phyloP scores from a whole-genome alignment of 1,140 invertebrate genomes.

The Drosophila ironensis region DNA sequence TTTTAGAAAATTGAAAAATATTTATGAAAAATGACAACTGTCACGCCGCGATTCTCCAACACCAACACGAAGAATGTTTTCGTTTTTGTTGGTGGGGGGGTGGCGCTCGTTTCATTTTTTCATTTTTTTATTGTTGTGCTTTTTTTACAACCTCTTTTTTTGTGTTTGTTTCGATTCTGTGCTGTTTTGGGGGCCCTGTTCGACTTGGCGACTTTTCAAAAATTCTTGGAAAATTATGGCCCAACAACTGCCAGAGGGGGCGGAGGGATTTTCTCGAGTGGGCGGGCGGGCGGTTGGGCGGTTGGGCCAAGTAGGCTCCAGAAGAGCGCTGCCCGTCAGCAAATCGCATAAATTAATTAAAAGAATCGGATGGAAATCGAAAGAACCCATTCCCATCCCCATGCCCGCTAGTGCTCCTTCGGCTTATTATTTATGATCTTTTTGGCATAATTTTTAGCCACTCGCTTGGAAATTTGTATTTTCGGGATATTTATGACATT shows the following conservation, averaged over 20 bases:
- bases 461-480: conserved; percentile 36
- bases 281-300: neutral
- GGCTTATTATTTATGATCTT: conserved; percentile 66
- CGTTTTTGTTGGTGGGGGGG: no score
- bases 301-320: conserved; percentile 1
- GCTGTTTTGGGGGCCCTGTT: conserved; percentile 39
- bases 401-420: neutral
- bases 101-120: conserved; percentile 59
- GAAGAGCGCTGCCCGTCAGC: neutral
- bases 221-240: conserved; percentile 60
- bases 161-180: conserved; percentile 11
- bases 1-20: conserved; percentile 53
- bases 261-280: no score
- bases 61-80: no score
- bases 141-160: conserved; percentile 8
- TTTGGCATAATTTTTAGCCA: conserved; percentile 52
- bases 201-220: conserved; percentile 72
- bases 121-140: conserved; percentile 52
- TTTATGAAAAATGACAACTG: conserved; percentile 76
- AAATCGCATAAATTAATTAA: conserved; percentile 68
- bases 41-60: conserved; percentile 25
- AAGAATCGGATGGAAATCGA: conserved; percentile 36
- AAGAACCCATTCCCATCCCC: no score
- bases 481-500: conserved; percentile 56
- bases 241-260: conserved; percentile 50